Percentiles rank a stretch among this genome's conserved stretches.
phyloP scores from a whole-genome alignment of 2,888 invertebrate genomes.

The Aspidiotus destructor region DNA sequence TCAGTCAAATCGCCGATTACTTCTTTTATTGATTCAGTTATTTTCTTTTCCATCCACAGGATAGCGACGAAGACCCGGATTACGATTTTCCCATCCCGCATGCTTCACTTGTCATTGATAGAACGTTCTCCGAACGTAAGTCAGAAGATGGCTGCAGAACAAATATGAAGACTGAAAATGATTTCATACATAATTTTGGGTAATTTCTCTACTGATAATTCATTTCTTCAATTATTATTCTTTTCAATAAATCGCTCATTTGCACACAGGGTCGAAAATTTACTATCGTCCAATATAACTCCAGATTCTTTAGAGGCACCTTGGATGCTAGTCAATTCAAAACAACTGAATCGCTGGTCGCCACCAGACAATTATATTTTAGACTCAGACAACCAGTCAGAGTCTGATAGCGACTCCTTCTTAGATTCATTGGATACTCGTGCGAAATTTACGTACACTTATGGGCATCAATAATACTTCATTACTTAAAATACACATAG shows the following conservation, averaged over 20 bases:
- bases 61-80: conserved; percentile 42
- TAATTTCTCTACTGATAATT: neutral
- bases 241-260: conserved; percentile 5
- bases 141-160: too few relatives aligned
- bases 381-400: conserved; percentile 3
- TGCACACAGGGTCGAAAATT: conserved; percentile 11
- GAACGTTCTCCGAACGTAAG: neutral
- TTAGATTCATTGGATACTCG: conserved; percentile 17
- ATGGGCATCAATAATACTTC: neutral
- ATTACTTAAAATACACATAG: conserved; percentile 3
- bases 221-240: neutral
- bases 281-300: conserved; percentile 35
- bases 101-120: conserved; percentile 38
- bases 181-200: too few relatives aligned
- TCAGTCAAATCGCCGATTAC: too few relatives aligned
- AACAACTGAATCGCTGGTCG: conserved; percentile 8
- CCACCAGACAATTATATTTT: conserved; percentile 9
- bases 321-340: conserved; percentile 34
- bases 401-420: conserved; percentile 11
- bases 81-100: conserved; percentile 47
- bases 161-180: too few relatives aligned
- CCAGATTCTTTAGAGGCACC: conserved; percentile 38
- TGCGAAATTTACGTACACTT: too few relatives aligned
- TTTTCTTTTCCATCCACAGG: neutral
- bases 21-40: too few relatives aligned